A percentile compares a stretch with the other conserved stretches of the same genome.
Conservation (phyloP, 2,113 vertebrate species). For the Rattus rattus region DNA sequence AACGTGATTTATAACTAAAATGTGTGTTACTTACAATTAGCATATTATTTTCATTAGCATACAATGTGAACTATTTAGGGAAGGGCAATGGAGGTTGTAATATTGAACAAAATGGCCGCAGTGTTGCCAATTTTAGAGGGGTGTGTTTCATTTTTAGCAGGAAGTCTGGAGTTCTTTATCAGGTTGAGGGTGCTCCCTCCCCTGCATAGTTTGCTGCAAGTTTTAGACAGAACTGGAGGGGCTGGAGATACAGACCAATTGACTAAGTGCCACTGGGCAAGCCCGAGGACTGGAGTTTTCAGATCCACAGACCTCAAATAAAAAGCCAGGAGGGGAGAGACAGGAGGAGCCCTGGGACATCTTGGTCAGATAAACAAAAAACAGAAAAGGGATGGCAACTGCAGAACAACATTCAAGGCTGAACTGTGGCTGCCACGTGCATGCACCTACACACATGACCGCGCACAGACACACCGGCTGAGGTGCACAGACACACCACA, state of each 20-base stretch:
- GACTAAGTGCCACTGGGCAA: neutral
- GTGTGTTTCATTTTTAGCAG: neutral
- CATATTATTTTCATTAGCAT: neutral
- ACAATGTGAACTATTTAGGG: neutral
- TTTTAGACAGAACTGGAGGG: conserved; percentile 2
- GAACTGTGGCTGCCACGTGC: neutral
- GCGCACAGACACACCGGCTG: neutral
- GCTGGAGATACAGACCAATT: neutral
- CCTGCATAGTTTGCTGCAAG: neutral
- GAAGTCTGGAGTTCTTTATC: neutral
- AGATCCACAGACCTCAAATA: neutral
- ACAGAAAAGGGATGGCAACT: neutral
- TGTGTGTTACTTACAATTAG: neutral
- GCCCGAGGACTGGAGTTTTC: neutral
- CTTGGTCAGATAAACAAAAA: neutral
- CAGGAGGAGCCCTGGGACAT: neutral
- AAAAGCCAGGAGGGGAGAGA: neutral
- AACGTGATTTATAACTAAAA: neutral
- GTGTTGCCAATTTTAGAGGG: neutral
- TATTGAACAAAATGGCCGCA: neutral
- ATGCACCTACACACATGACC: neutral
- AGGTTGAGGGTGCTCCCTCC: neutral
- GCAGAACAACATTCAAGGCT: neutral
- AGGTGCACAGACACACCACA: neutral
- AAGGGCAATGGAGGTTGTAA: neutral